Evolutionary conservation across 2,113 vertebrate genomes (phyloP), one percentile per base, ranked within the genome.

Genomic region (Mus spicilegus): DNA sequence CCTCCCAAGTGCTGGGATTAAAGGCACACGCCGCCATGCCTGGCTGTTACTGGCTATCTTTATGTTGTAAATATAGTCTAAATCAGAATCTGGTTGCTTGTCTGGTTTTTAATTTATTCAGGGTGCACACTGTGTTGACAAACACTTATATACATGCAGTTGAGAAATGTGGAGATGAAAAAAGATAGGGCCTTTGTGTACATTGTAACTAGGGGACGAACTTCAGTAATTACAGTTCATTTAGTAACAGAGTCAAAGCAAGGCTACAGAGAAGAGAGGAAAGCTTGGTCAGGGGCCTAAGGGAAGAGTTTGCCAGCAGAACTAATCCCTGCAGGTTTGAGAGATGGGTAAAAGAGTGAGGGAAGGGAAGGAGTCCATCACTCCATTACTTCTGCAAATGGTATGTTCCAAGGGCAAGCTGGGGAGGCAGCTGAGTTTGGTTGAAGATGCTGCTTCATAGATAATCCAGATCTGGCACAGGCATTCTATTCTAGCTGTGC

Each of bases 21-120:
- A 42, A 42, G 42, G 42, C 42, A 3, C 42, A 42, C 42, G 42
- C 42, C 42, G 3, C 42, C 42, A 42, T 42, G 42, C 42, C 42
- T 42, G 42, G 42, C 42, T 42, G 42, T 42, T 63, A 76, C 65
- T 81, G 33, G 42, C 72, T 92, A 0, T 92, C 54, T 95, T 93
- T 89, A 46, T 42, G 14, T 91, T 75, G 30, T 76, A 46, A 92
- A 49, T 87, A 73, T 96, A 86, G 87, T 89, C 54, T 93, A 91
- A 94, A 51, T 94, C 76, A 80, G 67, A 88, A 72, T 96, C 86
- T 3, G 42, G 17, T 39, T 39, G 80, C 36, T 82, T 7, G 13
- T 82, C n/a, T 39, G 80, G 61, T 82, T 90, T 58, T 67, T 88
- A 75, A n/a, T 82, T 93, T 90, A 87, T 80, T 91, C 58, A 69